phyloP scores from a whole-genome alignment of 2,113 vertebrate genomes.

The Pampusana beccarii region DNA sequence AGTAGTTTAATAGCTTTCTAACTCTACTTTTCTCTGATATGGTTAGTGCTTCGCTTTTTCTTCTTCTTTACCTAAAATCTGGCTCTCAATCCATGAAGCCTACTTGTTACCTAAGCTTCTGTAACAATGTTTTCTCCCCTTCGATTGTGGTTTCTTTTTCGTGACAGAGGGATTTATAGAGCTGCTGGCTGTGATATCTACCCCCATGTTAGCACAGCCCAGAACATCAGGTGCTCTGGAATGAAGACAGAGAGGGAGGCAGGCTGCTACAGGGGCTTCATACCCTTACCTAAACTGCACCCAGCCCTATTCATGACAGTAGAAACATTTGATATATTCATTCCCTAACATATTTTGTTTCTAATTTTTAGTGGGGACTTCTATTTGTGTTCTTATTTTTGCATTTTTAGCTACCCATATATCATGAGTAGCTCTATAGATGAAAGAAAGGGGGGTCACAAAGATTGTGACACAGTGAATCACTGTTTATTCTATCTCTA shows the following conservation, averaged over 20 bases:
- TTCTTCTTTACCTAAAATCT: background rate
- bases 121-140: background rate
- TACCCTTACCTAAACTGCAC: background rate
- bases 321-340: background rate
- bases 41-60: background rate
- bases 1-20: background rate
- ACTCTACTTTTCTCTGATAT: background rate
- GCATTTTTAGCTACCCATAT: background rate
- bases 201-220: background rate
- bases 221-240: background rate
- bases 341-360: background rate
- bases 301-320: background rate
- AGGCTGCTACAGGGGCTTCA: background rate
- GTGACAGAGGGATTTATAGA: background rate
- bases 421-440: background rate
- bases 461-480: background rate
- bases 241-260: background rate
- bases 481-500: constrained; percentile 30
- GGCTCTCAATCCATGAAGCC: background rate
- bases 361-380: background rate
- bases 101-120: background rate
- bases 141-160: background rate
- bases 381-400: background rate
- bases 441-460: background rate
- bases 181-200: background rate